Conservation (phyloP, 2,113 vertebrate genomes). For the Mohoua ochrocephala region DNA sequence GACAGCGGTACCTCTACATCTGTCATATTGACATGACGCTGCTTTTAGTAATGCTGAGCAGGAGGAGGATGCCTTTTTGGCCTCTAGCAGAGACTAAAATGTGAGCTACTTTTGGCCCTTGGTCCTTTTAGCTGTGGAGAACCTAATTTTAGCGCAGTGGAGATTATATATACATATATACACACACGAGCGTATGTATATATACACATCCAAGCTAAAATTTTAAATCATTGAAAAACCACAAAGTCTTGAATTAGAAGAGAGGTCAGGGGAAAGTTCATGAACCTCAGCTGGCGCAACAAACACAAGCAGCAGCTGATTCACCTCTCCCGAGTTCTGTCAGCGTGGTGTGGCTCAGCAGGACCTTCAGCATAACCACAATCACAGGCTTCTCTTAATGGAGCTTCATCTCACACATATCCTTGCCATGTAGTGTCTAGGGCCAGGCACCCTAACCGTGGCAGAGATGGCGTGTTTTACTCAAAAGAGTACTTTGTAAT, state of each 20-base stretch:
- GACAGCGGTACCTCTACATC: background rate
- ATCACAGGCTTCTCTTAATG: background rate
- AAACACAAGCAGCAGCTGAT: background rate
- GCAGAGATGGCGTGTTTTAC: background rate
- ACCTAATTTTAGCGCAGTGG: background rate
- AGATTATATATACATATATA: background rate
- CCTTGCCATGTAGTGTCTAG: background rate
- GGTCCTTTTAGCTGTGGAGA: background rate
- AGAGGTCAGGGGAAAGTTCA: background rate
- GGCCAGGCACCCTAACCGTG: background rate
- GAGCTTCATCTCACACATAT: background rate
- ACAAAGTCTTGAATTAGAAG: conserved; percentile 36
- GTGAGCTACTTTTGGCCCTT: background rate
- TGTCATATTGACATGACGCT: background rate
- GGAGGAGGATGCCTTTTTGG: background rate
- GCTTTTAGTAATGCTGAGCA: background rate
- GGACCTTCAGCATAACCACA: background rate
- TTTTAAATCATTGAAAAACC: conserved; percentile 42
- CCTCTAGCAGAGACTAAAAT: background rate
- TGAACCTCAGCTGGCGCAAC: background rate
- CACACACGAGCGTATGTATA: background rate
- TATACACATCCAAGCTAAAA: conserved; percentile 1
- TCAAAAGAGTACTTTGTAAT: background rate
- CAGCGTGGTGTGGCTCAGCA: background rate
- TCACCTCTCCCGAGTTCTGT: background rate